Base-by-base conservation (phyloP, 2,888 invertebrate genomes). In the Drosophila suboccidentalis region DNA sequence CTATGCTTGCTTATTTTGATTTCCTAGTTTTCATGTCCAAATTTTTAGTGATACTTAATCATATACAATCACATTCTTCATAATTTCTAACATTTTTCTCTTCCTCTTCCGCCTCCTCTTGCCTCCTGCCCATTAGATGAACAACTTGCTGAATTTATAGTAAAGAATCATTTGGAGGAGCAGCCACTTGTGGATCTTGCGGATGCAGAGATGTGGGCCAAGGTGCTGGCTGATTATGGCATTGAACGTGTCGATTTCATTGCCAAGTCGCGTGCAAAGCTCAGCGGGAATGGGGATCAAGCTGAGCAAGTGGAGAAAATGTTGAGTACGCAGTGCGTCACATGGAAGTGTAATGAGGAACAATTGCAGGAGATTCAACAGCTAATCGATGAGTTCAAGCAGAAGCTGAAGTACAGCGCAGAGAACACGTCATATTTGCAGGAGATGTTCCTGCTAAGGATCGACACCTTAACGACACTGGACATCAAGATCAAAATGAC, bases 181-280 rank as follows among this genome's bases (percentile, higher is more conserved):
- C 41, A 54, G 34, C 47, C 59, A 2, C n/a, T 79, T 3, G 17
- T 34, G 10, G 38, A 58, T 2, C 46, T 19, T 19, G 19, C 3
- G 19, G 19, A 65, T 17, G 26, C 44, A 0, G 6, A 49, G 4
- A 41, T 84, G 19, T 84, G 80, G 82, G 51, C 49, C 4, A 75
- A 73, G 0, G 0, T 84, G 15, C 11, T 84, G 11, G 57, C 75
- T 3, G 87, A 84, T 22, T 84, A 84, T 43, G 67, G 73, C 1
- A 13, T 87, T 0, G 82, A 80, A 26, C 71, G 80, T 19, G 34
- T 50, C 0, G 69, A 84, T 44, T 78, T 71, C 19, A 29, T 71
- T 0, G n/a, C 15, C 0, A 58, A 50, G 10, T 32, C 75, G 6
- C 65, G 59, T 0, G 9, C 22, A 0, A 5, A 64, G n/a, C 26